Evolutionary conservation across 1,140 invertebrate species (phyloP).

Genomic region (Zaprionus gabonicus): DNA sequence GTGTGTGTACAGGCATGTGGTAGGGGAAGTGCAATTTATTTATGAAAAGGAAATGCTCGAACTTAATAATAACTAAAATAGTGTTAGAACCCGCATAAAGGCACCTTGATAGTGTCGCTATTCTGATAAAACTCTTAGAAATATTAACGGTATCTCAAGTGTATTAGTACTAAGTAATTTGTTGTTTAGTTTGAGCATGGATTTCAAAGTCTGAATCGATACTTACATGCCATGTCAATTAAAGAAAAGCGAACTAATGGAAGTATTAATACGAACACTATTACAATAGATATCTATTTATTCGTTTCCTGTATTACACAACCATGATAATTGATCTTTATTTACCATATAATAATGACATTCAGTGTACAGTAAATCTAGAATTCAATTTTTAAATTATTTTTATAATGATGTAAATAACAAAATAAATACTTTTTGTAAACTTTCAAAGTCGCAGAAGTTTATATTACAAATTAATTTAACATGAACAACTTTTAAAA

Average conservation of each 20-base stretch:
- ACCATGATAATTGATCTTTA: background rate
- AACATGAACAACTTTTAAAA: too few relatives aligned
- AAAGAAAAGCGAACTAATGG: slow-evolving; percentile 1
- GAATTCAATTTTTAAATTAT: too few relatives aligned
- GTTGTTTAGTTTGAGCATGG: background rate
- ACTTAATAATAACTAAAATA: slow-evolving; percentile 14
- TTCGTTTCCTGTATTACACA: slow-evolving; percentile 2
- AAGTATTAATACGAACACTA: background rate
- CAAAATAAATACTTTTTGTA: too few relatives aligned
- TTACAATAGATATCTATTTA: background rate
- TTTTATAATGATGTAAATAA: too few relatives aligned
- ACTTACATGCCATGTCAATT: slow-evolving; percentile 11
- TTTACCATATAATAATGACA: too few relatives aligned
- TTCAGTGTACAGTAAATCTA: too few relatives aligned
- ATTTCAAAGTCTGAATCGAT: slow-evolving; percentile 2
- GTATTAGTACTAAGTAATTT: background rate
- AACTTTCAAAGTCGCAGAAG: too few relatives aligned
- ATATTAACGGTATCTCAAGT: background rate
- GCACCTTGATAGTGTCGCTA: background rate
- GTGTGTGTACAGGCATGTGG: background rate
- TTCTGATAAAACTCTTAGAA: background rate
- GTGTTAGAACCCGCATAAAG: background rate
- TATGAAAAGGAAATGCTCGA: slow-evolving; percentile 37
- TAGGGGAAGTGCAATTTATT: slow-evolving; percentile 43
- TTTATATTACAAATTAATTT: too few relatives aligned